These are phyloP conservation scores for Aphaenogaster floridana DNA, from an alignment of 1,140 invertebrate species.

Conservation along the genomic window DNA sequence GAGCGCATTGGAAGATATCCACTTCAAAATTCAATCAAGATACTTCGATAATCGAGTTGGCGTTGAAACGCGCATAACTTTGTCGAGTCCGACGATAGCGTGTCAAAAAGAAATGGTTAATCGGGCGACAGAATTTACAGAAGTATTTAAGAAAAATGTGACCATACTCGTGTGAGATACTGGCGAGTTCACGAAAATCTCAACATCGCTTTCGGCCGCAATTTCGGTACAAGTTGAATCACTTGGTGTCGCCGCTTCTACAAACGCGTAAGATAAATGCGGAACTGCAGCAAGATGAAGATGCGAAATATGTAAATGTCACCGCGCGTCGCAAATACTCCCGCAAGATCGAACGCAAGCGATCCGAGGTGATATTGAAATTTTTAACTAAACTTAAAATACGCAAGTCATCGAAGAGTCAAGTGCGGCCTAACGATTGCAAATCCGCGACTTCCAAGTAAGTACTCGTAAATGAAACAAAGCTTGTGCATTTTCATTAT, in stretches of 20 bases:
- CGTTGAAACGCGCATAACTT: neutral
- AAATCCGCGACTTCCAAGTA: conserved; percentile 49
- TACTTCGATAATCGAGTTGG: conserved; percentile 40
- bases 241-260: conserved; percentile 1
- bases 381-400: conserved; percentile 69
- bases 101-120: neutral
- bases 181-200: conserved; percentile 71
- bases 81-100: neutral
- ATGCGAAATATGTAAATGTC: conserved; percentile 14
- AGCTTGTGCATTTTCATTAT: neutral
- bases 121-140: neutral
- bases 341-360: conserved; percentile 48
- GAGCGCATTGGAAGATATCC: too few species aligned
- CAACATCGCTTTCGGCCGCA: conserved; percentile 46
- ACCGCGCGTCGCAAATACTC: conserved; percentile 1
- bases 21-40: neutral
- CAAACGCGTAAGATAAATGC: conserved; percentile 12
- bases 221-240: conserved; percentile 53
- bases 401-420: conserved; percentile 43
- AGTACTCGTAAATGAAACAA: conserved; percentile 8
- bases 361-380: conserved; percentile 62
- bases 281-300: conserved; percentile 48
- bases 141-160: conserved; percentile 64
- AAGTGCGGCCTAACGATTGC: neutral
- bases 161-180: conserved; percentile 58